These are phyloP conservation scores for Brachyhypopomus occidentalis DNA, from an alignment of 2,113 vertebrate genomes.

Conservation along the genomic window DNA sequence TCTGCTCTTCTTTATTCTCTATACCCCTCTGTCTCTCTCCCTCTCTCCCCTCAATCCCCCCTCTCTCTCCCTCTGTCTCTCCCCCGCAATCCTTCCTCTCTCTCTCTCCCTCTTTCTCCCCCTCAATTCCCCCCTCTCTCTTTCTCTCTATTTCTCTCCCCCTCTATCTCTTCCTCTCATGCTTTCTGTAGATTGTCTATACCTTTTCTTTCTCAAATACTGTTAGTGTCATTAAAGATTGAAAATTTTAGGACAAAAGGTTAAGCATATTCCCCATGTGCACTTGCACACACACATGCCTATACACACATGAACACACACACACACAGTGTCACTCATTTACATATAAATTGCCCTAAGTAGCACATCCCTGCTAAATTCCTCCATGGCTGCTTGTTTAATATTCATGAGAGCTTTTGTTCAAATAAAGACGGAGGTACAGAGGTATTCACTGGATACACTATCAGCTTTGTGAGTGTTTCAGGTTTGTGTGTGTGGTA, in stretches of 20 bases:
- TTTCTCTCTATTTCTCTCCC: background rate
- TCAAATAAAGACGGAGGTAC: conserved; percentile 32
- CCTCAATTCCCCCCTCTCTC: background rate
- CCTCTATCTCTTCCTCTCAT: conserved; percentile 15
- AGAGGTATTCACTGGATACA: conserved; percentile 22
- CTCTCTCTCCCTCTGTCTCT: conserved; percentile 12
- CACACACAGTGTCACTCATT: conserved; percentile 47
- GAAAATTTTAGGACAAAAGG: background rate
- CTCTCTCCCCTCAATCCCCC: no score
- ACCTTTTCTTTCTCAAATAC: background rate
- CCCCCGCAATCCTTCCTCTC: no score
- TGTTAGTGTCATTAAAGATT: conserved; percentile 26
- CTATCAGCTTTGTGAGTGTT: conserved; percentile 1
- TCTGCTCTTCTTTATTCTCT: conserved; percentile 41
- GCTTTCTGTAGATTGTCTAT: background rate
- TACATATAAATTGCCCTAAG: conserved; percentile 56
- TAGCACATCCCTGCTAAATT: conserved; percentile 41
- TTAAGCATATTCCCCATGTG: conserved; percentile 13
- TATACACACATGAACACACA: background rate
- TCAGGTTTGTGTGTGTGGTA: conserved; percentile 18
- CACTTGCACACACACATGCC: conserved; percentile 10
- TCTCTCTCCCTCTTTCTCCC: conserved; percentile 12
- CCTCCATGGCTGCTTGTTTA: conserved; percentile 41
- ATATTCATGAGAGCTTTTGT: conserved; percentile 54
- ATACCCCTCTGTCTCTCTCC: conserved; percentile 23